These are phyloP conservation scores for Pyrgus malvae DNA, from an alignment of 2,888 invertebrate species.

Conservation along the genomic window DNA sequence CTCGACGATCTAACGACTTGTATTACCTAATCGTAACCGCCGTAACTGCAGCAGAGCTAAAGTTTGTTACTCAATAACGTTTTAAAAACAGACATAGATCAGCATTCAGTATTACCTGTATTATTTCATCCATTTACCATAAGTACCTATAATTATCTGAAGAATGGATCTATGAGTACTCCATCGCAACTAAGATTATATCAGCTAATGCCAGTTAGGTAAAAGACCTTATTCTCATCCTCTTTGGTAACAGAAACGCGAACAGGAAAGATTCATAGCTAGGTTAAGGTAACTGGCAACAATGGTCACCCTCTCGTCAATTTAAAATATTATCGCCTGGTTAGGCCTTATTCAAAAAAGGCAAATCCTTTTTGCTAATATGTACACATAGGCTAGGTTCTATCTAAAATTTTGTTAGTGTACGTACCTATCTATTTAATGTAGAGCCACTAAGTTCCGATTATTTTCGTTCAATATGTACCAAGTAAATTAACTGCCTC, in stretches of 20 bases:
- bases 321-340: too few species aligned
- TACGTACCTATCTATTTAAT: too few species aligned
- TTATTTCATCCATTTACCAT: neutral
- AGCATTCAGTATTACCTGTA: neutral
- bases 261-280: constrained; percentile 7
- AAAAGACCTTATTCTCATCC: constrained; percentile 19
- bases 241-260: constrained; percentile 12
- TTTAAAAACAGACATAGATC: neutral
- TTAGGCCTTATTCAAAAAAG: too few species aligned
- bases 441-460: too few species aligned
- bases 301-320: constrained; percentile 24
- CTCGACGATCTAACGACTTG: neutral
- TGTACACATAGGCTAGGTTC: too few species aligned
- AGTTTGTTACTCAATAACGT: neutral
- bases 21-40: constrained; percentile 7
- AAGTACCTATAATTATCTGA: neutral
- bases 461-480: too few species aligned
- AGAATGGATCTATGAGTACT: neutral
- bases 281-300: constrained; percentile 20
- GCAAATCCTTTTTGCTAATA: too few species aligned
- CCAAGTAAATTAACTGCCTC: too few species aligned
- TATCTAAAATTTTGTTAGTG: too few species aligned
- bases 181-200: neutral
- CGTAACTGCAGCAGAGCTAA: neutral
- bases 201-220: neutral